A percentile compares a stretch with the other conserved stretches of the same genome.
Evolutionary conservation across 2,797 vertebrate species (phyloP).

Genomic region (Odontamblyopus rebecca): DNA sequence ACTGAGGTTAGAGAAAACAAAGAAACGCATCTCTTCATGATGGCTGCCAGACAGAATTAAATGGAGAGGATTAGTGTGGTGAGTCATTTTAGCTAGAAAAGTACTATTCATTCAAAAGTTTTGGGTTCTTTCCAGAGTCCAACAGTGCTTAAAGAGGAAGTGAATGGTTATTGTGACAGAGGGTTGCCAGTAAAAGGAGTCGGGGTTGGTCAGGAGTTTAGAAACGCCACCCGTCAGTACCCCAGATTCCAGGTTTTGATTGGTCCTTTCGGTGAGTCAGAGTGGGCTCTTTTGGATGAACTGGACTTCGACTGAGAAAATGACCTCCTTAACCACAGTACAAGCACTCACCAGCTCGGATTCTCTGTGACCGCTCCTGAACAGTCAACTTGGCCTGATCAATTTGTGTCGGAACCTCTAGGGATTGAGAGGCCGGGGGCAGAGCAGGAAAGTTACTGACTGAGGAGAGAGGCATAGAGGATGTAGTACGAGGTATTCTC

Average conservation of each 20-base stretch:
- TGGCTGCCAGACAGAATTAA: not conserved
- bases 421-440: not conserved
- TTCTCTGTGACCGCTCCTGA: not conserved
- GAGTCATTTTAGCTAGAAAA: not conserved
- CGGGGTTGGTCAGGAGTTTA: not conserved
- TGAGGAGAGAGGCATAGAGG: not conserved
- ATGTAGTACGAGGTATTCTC: not conserved
- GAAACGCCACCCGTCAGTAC: not conserved
- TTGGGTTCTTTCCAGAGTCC: slow-evolving; percentile 9
- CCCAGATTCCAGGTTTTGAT: not conserved
- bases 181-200: not conserved
- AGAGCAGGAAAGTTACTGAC: not conserved
- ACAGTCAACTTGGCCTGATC: not conserved
- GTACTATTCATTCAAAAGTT: slow-evolving; percentile 7
- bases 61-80: not conserved
- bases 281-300: not conserved
- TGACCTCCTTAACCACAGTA: not conserved
- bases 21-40: not conserved
- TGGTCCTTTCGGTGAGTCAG: too few relatives aligned
- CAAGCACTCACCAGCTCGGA: not conserved
- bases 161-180: not conserved
- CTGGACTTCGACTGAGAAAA: not conserved
- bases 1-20: not conserved
- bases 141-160: not conserved
- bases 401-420: not conserved